Base-by-base conservation (phyloP, 2,797 vertebrate genomes). In the Pteronotus mesoamericanus region DNA sequence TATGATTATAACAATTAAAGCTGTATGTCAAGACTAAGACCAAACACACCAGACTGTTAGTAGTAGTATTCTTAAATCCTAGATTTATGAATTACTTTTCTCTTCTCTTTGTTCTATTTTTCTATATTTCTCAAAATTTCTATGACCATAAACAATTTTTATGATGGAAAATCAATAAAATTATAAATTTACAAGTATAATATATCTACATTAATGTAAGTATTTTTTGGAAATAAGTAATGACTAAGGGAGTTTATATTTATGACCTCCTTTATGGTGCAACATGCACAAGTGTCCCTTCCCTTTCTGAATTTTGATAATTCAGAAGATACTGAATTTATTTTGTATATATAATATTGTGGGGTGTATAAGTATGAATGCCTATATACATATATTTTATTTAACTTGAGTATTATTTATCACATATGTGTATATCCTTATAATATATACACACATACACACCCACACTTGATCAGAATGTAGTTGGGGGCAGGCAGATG, bases 291-390 rank as follows among this genome's bases (percentile, higher is more conserved):
- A 57, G 22, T 39, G 44, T 69, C 8, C 22, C 61, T 69, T 96
- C 19, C 32, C 10, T 82, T 66, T 89, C 37, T 57, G 89, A 22
- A 78, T 82, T 89, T 78, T 95, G 91, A 83, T 91, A 69, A 85
- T 89, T 91, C 44, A 91, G 79, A 82, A 86, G 2, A 72, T 64
- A 91, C 1, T 66, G 44, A 78, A 44, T 37, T 34, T n/a, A 29
- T 42, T 69, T 71, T 37, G 3, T 29, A 18, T 48, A 74, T 1
- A 44, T 55, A 82, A 71, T n/a, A 84, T 66, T 29, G 84, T 59
- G 12, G n/a, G 14, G 7, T 51, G 1, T 66, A 9, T 26, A 7
- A 90, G 9, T 66, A 32, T 77, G 64, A 83, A 26, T 94, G 29
- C 74, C 1, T 86, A 37, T 22, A 55, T 71, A 1, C 61, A 46